phyloP scores from a whole-genome alignment of 2,113 vertebrate species.

The Tychaedon coryphoeus region DNA sequence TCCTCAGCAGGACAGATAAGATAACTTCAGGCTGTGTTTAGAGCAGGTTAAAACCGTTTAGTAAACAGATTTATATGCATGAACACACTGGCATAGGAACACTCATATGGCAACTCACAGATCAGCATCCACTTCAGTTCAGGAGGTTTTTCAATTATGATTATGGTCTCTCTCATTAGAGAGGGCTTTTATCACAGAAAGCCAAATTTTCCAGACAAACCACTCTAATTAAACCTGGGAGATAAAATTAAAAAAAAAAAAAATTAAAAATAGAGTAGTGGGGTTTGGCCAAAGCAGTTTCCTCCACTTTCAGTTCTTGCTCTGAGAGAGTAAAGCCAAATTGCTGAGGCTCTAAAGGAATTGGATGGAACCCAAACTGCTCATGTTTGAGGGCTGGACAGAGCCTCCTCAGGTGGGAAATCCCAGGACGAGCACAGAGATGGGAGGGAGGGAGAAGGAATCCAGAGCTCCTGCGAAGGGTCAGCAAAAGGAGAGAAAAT shows the following conservation, averaged over 20 bases:
- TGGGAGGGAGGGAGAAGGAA: background rate
- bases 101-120: background rate
- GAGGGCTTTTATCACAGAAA: conserved; percentile 14
- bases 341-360: background rate
- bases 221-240: conserved; percentile 12
- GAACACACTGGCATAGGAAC: background rate
- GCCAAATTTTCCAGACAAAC: conserved; percentile 3
- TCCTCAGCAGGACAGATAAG: conserved; percentile 29
- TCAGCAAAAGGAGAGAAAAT: background rate
- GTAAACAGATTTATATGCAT: conserved; percentile 43
- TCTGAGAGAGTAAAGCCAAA: background rate
- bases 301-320: background rate
- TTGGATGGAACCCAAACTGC: background rate
- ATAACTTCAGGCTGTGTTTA: conserved; percentile 6
- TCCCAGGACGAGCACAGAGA: background rate
- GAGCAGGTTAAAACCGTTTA: background rate
- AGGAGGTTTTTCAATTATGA: background rate
- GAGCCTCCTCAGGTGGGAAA: background rate
- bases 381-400: background rate
- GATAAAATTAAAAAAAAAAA: background rate
- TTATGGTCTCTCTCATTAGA: conserved; percentile 3
- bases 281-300: background rate
- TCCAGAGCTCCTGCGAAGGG: background rate
- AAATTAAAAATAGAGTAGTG: background rate
- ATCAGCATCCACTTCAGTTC: background rate